These are phyloP conservation scores for Chromis chromis DNA, from an alignment of 2,797 vertebrate species.

Conservation along the genomic window DNA sequence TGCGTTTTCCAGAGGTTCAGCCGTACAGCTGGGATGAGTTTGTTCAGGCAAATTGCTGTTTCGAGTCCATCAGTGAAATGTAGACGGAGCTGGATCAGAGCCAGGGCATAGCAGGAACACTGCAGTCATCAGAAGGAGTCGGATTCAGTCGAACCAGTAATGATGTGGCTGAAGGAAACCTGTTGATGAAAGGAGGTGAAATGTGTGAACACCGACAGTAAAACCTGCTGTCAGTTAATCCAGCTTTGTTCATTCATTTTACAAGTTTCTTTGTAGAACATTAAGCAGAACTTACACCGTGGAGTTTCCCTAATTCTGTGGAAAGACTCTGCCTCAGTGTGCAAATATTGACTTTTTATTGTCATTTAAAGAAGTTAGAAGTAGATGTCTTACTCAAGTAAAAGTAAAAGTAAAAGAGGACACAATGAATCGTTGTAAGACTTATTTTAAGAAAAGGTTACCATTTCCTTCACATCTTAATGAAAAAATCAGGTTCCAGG, in stretches of 20 bases:
- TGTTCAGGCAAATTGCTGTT: slow-evolving; percentile 78
- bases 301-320: background rate
- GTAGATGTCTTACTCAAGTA: no score
- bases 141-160: slow-evolving; percentile 54
- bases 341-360: background rate
- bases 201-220: slow-evolving; percentile 50
- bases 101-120: slow-evolving; percentile 65
- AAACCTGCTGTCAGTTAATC: slow-evolving; percentile 18
- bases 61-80: slow-evolving; percentile 71
- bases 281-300: background rate
- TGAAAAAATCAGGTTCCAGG: no score
- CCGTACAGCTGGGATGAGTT: slow-evolving; percentile 74
- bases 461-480: no score
- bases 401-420: no score
- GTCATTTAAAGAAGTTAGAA: no score
- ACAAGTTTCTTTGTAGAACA: background rate
- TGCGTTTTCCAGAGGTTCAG: slow-evolving; percentile 73
- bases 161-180: slow-evolving; percentile 69
- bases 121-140: slow-evolving; percentile 65
- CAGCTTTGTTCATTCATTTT: background rate
- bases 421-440: no score
- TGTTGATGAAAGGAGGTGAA: slow-evolving; percentile 57
- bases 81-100: slow-evolving; percentile 63
- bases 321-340: background rate
- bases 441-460: no score